A percentile compares a stretch with the other conserved stretches of the same genome.
Evolutionary conservation across 2,797 vertebrate genomes (phyloP).

Genomic region (Bothrops alternatus): DNA sequence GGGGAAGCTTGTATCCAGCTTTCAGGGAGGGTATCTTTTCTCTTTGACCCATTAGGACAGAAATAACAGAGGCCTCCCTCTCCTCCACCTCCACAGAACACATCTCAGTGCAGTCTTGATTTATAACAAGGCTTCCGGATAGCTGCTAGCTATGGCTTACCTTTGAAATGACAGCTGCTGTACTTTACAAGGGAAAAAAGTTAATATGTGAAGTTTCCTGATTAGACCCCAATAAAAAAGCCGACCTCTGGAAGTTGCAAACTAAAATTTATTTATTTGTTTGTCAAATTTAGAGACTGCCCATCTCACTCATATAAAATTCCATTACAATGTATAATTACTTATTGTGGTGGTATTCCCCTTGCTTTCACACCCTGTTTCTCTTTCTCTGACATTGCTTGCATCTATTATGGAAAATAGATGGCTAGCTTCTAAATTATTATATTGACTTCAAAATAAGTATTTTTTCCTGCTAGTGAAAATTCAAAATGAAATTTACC

Average conservation of each 20-base stretch:
- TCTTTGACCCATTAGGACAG: conserved; percentile 78
- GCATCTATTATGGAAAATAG: neutral
- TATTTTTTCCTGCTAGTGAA: neutral
- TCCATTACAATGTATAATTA: conserved; percentile 27
- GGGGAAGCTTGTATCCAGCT: conserved; percentile 80
- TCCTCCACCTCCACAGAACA: neutral
- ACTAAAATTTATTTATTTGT: conserved; percentile 13
- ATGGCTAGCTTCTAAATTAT: conserved; percentile 7
- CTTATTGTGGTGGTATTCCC: conserved; percentile 12
- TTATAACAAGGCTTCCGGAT: conserved; percentile 51
- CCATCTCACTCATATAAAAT: conserved; percentile 1
- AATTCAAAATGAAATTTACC: conserved; percentile 2
- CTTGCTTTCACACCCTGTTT: rapidly evolving
- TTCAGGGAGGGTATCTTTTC: conserved; percentile 81
- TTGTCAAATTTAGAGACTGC: neutral
- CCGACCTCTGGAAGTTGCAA: conserved; percentile 6
- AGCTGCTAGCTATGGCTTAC: conserved; percentile 47
- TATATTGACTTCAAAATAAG: neutral
- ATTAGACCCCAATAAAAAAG: conserved; percentile 33
- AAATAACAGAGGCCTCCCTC: conserved; percentile 73
- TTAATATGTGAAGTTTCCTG: conserved; percentile 32
- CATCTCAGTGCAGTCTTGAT: conserved; percentile 42
- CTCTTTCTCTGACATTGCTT: conserved; percentile 19
- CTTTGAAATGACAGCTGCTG: conserved; percentile 26
- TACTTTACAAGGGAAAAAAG: conserved; percentile 36